These are phyloP conservation scores for Rafetus swinhoei DNA, from an alignment of 2,113 vertebrate species.

Conservation along the genomic window DNA sequence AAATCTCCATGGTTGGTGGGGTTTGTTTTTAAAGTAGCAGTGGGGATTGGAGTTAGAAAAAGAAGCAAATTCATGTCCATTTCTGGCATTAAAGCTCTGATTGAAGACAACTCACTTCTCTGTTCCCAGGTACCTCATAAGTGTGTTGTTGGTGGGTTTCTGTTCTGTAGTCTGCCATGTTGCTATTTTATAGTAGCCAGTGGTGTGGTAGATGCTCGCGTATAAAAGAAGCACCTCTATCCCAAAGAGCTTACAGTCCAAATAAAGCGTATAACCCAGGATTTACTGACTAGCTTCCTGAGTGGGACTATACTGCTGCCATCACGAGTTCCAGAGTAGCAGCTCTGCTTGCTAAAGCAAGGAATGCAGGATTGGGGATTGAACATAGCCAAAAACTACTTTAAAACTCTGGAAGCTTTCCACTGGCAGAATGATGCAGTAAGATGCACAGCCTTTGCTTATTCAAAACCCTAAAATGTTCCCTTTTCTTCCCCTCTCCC, in stretches of 20 bases:
- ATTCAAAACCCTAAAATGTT: background rate
- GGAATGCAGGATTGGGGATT: background rate
- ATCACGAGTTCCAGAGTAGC: background rate
- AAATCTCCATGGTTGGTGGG: background rate
- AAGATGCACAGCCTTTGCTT: background rate
- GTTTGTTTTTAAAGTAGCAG: background rate
- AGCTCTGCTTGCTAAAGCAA: background rate
- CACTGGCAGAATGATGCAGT: background rate
- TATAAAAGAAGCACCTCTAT: background rate
- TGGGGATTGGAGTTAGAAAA: background rate
- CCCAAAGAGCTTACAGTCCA: background rate
- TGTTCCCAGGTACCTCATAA: too few species aligned
- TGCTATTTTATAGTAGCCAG: background rate
- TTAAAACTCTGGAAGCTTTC: background rate
- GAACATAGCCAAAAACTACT: background rate
- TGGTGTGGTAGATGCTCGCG: fast-evolving
- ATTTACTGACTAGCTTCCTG: background rate
- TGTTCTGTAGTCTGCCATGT: too few species aligned
- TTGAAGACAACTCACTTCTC: too few species aligned
- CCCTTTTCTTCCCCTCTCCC: background rate
- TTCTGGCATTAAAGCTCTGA: too few species aligned
- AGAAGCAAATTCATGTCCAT: background rate
- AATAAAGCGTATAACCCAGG: background rate
- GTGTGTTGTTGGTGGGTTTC: too few species aligned
- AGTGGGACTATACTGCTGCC: background rate